phyloP scores from a whole-genome alignment of 2,888 invertebrate species.

The Scaptodrosophila latifasciaeformis region DNA sequence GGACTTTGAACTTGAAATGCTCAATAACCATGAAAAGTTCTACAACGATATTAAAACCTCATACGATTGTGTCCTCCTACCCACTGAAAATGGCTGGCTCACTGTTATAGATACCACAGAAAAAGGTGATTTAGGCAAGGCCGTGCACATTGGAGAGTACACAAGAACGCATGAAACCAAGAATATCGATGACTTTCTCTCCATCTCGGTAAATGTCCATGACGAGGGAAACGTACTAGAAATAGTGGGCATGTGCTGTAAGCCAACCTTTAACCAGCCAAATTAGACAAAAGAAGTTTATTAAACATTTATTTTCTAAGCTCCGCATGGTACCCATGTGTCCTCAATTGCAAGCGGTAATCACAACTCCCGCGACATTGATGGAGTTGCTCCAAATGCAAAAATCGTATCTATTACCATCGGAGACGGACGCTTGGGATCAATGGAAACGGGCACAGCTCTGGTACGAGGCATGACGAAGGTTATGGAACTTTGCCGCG shows the following conservation, averaged over 20 bases:
- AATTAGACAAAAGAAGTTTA: neutral
- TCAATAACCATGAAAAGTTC: constrained; percentile 90
- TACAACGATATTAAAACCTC: constrained; percentile 90
- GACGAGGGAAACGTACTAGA: constrained; percentile 93
- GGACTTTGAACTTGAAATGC: constrained; percentile 88
- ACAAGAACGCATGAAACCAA: constrained; percentile 87
- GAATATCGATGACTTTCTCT: constrained; percentile 86
- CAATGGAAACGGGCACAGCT: constrained; percentile 98
- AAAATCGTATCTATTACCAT: constrained; percentile 94
- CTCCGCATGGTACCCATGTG: constrained; percentile 98
- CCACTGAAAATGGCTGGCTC: constrained; percentile 92
- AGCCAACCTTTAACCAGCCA: constrained; percentile 71
- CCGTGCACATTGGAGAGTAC: constrained; percentile 88
- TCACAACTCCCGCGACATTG: constrained; percentile 87
- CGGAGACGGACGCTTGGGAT: constrained; percentile 92
- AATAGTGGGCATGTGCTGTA: constrained; percentile 95
- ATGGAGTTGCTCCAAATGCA: constrained; percentile 97
- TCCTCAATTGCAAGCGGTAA: constrained; percentile 96
- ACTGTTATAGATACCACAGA: constrained; percentile 72
- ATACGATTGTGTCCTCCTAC: constrained; percentile 94
- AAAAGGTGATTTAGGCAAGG: constrained; percentile 85
- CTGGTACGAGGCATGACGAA: constrained; percentile 93
- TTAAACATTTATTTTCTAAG: constrained; percentile 76
- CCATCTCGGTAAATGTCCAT: constrained; percentile 93
- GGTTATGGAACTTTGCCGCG: constrained; percentile 83